Base-by-base conservation (phyloP, 2,113 vertebrate genomes). In the Zosterops lateralis region DNA sequence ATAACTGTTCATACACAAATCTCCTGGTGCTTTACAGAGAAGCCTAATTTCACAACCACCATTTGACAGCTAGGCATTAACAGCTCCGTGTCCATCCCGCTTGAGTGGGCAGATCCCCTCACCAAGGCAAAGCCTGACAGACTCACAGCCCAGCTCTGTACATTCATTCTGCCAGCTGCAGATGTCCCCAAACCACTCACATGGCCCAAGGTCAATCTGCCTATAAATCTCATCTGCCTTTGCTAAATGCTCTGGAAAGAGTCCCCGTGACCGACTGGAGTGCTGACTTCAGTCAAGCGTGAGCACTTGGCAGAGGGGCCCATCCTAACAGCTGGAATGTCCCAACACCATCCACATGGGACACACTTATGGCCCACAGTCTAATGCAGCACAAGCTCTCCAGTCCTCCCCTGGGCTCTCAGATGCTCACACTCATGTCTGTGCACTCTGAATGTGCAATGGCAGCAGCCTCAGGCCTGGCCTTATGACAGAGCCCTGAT, bases 351-450 rank as follows among this genome's bases (percentile, higher is more conserved):
- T 1, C 5, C 32, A 10, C 50, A 21, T 6, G 19, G 20, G 32
- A 20, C 17, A 2, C 1, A 18, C 56, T 24, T 5, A 11, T 8
- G 50, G 48, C 29, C 67, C 7, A 2, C 45, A 67, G 34, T 1
- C 19, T 1, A n/a, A 51, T 0, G 26, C 89, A 75, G 61, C 61
- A 58, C 51, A 34, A 76, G 47, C 42, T 83, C 45, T 53, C 18
- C 24, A 1, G 6, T 32, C 38, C 44, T 74, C 8, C 65, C 64
- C 26, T 0, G 0, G 40, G 42, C 38, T 16, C 61, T 58, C 0
- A 0, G n/a, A 31, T 4, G 3, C 80, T 51, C 29, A 19, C 21
- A 14, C 3, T 54, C 51, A 10, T 0, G 3, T 34, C 65, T 36
- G 44, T 3, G 17, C 56, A 20, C 44, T 40, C 1, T 1, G 42